These are phyloP conservation scores for Ophthalmolycus amberensis DNA, from an alignment of 2,113 vertebrate genomes.

Conservation along the genomic window DNA sequence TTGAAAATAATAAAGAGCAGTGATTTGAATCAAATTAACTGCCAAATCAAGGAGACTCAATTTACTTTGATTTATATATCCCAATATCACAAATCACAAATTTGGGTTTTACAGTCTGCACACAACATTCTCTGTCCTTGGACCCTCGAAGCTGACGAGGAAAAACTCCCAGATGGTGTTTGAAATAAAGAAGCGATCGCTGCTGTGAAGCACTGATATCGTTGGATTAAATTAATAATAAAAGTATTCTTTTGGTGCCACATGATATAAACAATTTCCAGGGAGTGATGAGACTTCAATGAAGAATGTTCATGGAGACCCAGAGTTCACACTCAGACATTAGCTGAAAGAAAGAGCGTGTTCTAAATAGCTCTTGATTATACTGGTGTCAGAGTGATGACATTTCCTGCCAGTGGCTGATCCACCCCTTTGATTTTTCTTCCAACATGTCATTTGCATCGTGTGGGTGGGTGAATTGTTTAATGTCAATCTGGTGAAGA, in stretches of 20 bases:
- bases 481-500: not conserved
- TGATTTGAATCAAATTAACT: not conserved
- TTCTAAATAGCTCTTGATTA: not conserved
- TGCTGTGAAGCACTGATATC: not conserved
- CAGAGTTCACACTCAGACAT: not conserved
- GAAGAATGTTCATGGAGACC: not conserved
- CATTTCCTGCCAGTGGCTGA: not conserved
- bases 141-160: too few relatives aligned
- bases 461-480: not conserved
- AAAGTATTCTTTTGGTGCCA: not conserved
- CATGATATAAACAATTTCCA: not conserved
- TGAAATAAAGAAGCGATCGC: not conserved
- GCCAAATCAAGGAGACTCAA: not conserved
- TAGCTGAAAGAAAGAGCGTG: not conserved
- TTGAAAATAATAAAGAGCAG: not conserved
- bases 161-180: not conserved
- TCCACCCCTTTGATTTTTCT: not conserved
- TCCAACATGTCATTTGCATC: not conserved
- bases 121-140: too few relatives aligned
- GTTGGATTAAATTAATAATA: not conserved
- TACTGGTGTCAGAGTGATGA: not conserved
- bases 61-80: too few relatives aligned
- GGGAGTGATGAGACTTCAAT: not conserved
- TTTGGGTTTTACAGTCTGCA: too few relatives aligned
- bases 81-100: too few relatives aligned